These are phyloP conservation scores for Ellobium chinense DNA, from an alignment of 2,888 invertebrate species.

Conservation along the genomic window DNA sequence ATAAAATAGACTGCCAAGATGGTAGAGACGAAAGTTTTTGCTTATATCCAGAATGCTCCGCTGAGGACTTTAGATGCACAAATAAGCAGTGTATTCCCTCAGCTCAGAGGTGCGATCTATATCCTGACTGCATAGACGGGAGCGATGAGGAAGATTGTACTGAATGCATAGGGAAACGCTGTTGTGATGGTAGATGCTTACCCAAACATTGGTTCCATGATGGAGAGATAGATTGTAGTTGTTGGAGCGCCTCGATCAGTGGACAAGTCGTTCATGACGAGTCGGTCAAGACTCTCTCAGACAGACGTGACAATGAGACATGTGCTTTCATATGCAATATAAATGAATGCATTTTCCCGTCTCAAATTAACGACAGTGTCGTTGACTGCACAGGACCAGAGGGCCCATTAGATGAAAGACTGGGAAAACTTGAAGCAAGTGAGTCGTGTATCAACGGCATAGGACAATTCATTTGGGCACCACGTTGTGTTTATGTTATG, in stretches of 20 bases:
- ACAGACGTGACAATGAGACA: background rate
- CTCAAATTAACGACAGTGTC: background rate
- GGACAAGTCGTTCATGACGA: background rate
- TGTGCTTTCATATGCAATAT: constrained; percentile 14
- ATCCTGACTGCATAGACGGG: background rate
- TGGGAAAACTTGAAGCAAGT: constrained; percentile 1
- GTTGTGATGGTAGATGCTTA: constrained; percentile 17
- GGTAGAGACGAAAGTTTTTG: background rate
- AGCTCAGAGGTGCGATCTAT: background rate
- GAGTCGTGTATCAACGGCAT: background rate
- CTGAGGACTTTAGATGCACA: background rate
- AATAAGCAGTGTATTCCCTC: background rate
- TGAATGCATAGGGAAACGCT: background rate
- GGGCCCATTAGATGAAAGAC: constrained; percentile 18
- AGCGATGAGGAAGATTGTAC: background rate
- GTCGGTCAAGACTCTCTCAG: background rate
- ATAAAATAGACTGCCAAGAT: background rate
- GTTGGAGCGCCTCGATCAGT: background rate
- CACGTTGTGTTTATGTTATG: background rate
- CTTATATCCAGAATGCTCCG: background rate
- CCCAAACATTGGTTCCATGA: background rate
- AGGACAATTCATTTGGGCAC: background rate
- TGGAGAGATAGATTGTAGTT: constrained; percentile 14
- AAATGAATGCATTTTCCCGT: background rate
- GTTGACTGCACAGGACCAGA: constrained; percentile 20